These are phyloP conservation scores for Molorchus minor DNA, from an alignment of 2,888 invertebrate species.

Conservation along the genomic window DNA sequence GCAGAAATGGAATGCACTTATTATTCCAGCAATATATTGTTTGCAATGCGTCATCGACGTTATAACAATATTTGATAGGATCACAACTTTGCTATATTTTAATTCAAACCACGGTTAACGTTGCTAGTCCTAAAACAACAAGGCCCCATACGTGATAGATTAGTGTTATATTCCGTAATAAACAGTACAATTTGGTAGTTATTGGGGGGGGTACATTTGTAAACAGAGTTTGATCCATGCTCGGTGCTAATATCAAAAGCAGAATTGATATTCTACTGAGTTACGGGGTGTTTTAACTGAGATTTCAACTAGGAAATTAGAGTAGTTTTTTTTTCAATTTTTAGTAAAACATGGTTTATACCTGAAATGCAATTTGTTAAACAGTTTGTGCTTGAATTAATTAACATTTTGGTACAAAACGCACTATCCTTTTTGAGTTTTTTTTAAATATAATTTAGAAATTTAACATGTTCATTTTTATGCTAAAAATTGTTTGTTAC, in stretches of 20 bases:
- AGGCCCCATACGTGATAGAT: constrained; percentile 12
- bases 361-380: no score
- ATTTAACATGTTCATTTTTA: no score
- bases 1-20: no score
- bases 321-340: no score
- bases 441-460: no score
- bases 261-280: neutral
- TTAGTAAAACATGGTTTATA: no score
- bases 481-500: no score
- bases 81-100: neutral
- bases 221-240: constrained; percentile 5
- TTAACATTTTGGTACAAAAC: no score
- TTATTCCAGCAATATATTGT: no score
- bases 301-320: neutral
- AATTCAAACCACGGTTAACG: neutral
- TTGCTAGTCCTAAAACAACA: constrained; percentile 8
- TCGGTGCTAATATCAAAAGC: neutral
- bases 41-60: neutral
- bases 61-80: neutral
- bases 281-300: neutral
- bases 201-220: constrained; percentile 1
- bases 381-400: no score
- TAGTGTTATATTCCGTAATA: constrained; percentile 12
- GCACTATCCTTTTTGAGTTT: no score
- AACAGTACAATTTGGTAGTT: constrained; percentile 8